Percentiles rank a stretch among this genome's conserved stretches.
phyloP scores from a whole-genome alignment of 2,113 vertebrate genomes.

The Engystomops pustulosus region DNA sequence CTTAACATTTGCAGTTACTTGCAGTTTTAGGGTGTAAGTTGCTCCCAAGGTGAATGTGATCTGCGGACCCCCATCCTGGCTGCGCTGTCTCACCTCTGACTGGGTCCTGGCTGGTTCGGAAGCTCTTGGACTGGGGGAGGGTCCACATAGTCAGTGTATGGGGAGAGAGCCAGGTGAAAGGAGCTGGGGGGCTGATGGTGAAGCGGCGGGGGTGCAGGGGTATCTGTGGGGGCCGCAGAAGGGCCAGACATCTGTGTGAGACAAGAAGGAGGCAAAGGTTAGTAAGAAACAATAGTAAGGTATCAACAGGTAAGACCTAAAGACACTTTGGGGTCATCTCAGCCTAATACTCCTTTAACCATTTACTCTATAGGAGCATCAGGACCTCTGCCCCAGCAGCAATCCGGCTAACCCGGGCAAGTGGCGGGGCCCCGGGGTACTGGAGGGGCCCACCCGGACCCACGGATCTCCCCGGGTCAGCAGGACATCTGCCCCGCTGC shows the following conservation, averaged over 20 bases:
- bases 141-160: slow-evolving; percentile 65
- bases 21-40: background rate
- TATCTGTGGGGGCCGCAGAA: slow-evolving; percentile 12
- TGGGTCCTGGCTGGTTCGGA: background rate
- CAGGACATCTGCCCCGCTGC: no score
- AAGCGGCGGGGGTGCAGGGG: background rate
- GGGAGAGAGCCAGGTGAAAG: slow-evolving; percentile 44
- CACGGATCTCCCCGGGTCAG: no score
- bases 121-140: slow-evolving; percentile 67
- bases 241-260: slow-evolving; percentile 59
- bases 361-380: no score
- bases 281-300: background rate
- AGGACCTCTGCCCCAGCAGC: no score
- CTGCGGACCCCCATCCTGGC: background rate
- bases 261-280: background rate
- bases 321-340: no score
- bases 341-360: no score
- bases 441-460: no score
- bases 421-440: no score
- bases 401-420: no score
- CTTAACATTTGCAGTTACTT: background rate
- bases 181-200: fast-evolving
- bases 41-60: background rate
- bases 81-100: slow-evolving; percentile 53
- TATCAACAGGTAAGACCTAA: no score